Evolutionary conservation across 2,888 invertebrate genomes (phyloP), one percentile per base, ranked within the genome.

Genomic region (Octodonta nipae): DNA sequence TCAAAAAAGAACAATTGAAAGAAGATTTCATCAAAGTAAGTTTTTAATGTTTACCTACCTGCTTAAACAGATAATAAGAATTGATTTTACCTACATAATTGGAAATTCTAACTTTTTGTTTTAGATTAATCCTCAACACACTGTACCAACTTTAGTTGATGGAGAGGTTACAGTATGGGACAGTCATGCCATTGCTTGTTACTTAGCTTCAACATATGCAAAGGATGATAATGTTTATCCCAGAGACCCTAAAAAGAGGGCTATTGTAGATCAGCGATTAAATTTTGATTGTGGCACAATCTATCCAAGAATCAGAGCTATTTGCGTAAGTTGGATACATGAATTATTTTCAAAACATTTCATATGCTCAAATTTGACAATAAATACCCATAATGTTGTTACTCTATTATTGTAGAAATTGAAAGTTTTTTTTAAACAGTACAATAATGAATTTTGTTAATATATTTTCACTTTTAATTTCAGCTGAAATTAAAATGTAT

Each of bases 91-190:
- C n/a, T n/a, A n/a, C n/a, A 24, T 29, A 20, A 10, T 24, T 26
- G 26, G 29, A 24, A 28, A 32, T 24, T 17, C 24, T 36, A 29
- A 20, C 20, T 28, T 27, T 16, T 11, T 24, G 4, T 30, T 26
- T 7, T 8, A 25, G 61, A 64, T 75, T 26, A 77, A 77, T 54
- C 75, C 75, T 4, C 76, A 76, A 49, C 76, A 78, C 52, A 70
- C 70, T 36, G 60, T 80, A 3, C 79, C 79, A 5, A 78, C 78
- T 5, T 59, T 80, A 34, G 71, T 73, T 13, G 79, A 79, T 51
- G 67, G 72, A 35, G 76, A 74, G 7, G 75, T 76, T 49, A 54
- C 67, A 8, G 40, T 79, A 28, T 78, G 76, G 75, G 79, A 79
- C 53, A 75, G 76, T 44, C 67, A 73, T 20, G 76, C 77, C 5